These are phyloP conservation scores for Sebastes melanostomus DNA, from an alignment of 2,797 vertebrate species.

Conservation along the genomic window DNA sequence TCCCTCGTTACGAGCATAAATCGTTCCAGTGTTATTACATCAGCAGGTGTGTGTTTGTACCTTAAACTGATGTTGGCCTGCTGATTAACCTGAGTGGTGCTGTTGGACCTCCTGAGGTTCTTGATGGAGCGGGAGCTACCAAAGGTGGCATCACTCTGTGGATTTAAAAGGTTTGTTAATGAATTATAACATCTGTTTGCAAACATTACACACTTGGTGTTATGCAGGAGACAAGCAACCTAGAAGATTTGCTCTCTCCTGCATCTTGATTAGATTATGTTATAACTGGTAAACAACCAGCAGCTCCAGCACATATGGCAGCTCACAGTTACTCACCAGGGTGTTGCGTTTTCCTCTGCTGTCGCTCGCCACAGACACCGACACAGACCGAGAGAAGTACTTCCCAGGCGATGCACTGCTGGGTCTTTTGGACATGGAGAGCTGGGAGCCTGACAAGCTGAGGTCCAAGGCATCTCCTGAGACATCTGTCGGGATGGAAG, in stretches of 20 bases:
- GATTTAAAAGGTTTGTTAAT: neutral
- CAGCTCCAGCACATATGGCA: neutral
- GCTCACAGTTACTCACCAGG: slow-evolving; percentile 76
- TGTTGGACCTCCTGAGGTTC: slow-evolving; percentile 92
- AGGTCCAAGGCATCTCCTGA: slow-evolving; percentile 79
- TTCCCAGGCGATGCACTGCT: slow-evolving; percentile 84
- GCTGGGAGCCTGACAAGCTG: slow-evolving; percentile 85
- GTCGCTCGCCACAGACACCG: slow-evolving; percentile 80
- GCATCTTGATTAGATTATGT: slow-evolving; percentile 5
- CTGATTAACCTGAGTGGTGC: slow-evolving; percentile 91
- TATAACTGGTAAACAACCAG: neutral
- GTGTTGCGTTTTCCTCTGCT: slow-evolving; percentile 84
- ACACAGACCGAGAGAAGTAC: slow-evolving; percentile 86
- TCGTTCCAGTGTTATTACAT: neutral
- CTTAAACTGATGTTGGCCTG: slow-evolving; percentile 75
- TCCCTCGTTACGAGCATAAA: neutral
- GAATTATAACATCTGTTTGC: neutral
- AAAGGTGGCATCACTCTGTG: slow-evolving; percentile 81
- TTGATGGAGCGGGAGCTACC: slow-evolving; percentile 86
- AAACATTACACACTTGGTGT: neutral
- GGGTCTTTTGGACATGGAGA: slow-evolving; percentile 82
- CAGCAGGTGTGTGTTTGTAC: slow-evolving; percentile 64
- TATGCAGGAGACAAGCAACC: neutral
- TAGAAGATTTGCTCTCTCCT: neutral
- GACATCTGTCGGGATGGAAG: slow-evolving; percentile 61